These are phyloP conservation scores for Lontra canadensis DNA, from an alignment of 2,113 vertebrate genomes.

Conservation along the genomic window DNA sequence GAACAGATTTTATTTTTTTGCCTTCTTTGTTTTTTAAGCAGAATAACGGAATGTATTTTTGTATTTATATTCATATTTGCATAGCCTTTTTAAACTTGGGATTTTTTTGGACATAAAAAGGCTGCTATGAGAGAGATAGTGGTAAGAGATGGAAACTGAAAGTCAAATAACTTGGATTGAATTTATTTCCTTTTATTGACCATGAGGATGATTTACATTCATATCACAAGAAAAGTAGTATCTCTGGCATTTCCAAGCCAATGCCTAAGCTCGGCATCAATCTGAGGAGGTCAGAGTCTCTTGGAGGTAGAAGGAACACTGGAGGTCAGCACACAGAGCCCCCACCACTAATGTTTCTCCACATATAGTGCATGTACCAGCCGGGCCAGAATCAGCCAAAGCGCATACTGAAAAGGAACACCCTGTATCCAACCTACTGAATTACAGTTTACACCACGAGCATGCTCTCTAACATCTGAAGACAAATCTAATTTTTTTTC, in stretches of 20 bases:
- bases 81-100: neutral
- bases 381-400: neutral
- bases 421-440: neutral
- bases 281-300: neutral
- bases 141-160: neutral
- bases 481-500: neutral
- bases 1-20: neutral
- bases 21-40: neutral
- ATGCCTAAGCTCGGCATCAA: neutral
- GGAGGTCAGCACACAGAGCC: neutral
- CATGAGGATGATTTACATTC: neutral
- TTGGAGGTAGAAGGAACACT: neutral
- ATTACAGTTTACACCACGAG: neutral
- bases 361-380: fast-evolving
- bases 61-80: neutral
- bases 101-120: neutral
- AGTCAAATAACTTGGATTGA: neutral
- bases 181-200: neutral
- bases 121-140: neutral
- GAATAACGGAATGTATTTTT: neutral
- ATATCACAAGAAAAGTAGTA: neutral
- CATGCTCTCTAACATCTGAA: neutral
- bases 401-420: neutral
- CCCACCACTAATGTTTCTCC: neutral
- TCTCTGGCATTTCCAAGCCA: neutral